phyloP scores from a whole-genome alignment of 2,888 invertebrate genomes.

The Conchocele bisecta region DNA sequence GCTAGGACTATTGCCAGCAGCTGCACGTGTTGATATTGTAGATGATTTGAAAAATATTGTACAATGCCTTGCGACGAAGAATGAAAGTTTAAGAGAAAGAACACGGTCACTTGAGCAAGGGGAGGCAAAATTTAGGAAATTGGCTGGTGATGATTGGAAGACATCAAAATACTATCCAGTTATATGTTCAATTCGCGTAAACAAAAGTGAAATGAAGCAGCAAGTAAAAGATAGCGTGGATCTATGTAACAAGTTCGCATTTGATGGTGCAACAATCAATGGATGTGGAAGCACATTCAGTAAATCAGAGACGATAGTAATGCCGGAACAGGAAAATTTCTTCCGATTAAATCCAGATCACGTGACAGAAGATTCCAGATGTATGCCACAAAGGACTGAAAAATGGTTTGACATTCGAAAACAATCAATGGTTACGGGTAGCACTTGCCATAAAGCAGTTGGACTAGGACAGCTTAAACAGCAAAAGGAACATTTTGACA shows the following conservation, averaged over 20 bases:
- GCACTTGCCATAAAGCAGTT: conserved; percentile 26
- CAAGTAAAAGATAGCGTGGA: not conserved
- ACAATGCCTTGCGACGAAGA: not conserved
- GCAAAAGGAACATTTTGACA: conserved; percentile 26
- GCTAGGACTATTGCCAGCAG: not conserved
- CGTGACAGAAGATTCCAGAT: not conserved
- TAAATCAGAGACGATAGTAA: not conserved
- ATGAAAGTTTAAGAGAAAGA: not conserved
- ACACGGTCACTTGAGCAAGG: not conserved
- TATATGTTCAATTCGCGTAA: not conserved
- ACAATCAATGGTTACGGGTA: conserved; percentile 17
- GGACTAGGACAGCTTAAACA: conserved; percentile 16
- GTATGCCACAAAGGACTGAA: not conserved
- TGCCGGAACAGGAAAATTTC: not conserved
- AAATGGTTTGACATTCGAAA: conserved; percentile 9
- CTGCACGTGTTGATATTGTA: not conserved
- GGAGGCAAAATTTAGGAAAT: not conserved
- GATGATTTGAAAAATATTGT: not conserved
- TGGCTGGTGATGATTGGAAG: not conserved
- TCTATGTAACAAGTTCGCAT: not conserved
- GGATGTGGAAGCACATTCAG: not conserved
- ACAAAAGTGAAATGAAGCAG: not conserved
- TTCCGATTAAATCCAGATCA: not conserved
- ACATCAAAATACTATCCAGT: not conserved
- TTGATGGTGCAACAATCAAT: not conserved